Evolutionary conservation across 2,797 vertebrate genomes (phyloP).

Genomic region (Aeoliscus strigatus): DNA sequence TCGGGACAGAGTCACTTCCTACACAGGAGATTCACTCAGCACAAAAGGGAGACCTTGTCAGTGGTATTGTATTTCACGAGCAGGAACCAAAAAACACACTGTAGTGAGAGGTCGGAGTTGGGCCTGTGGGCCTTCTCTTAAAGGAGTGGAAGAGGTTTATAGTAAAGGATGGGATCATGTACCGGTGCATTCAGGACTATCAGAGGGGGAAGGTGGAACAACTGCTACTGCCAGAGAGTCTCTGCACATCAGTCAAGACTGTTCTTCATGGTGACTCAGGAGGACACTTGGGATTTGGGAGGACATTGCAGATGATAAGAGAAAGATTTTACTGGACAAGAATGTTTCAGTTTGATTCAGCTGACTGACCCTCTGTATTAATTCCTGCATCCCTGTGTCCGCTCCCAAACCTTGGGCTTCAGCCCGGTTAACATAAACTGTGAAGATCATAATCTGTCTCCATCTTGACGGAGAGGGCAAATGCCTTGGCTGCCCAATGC

Average conservation of each 20-base stretch:
- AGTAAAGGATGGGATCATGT: conserved; percentile 20
- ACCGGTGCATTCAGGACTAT: neutral
- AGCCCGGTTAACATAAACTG: too few species aligned
- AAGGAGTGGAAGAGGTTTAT: conserved; percentile 42
- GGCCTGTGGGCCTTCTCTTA: conserved; percentile 19
- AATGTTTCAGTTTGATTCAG: too few species aligned
- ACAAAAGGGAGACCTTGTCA: conserved; percentile 7
- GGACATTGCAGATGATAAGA: too few species aligned
- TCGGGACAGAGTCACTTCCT: conserved; percentile 9
- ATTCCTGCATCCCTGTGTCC: too few species aligned
- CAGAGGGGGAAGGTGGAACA: conserved; percentile 18
- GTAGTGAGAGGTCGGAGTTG: conserved; percentile 2
- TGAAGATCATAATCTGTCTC: too few species aligned
- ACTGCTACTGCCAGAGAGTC: conserved; percentile 19
- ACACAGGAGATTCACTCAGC: conserved; percentile 7
- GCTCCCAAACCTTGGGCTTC: too few species aligned
- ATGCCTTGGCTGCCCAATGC: too few species aligned
- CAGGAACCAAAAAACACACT: conserved; percentile 1
- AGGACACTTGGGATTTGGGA: too few species aligned
- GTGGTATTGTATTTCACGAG: conserved; percentile 1
- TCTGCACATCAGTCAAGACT: conserved; percentile 3
- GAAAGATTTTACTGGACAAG: too few species aligned
- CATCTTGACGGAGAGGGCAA: too few species aligned
- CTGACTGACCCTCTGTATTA: too few species aligned
- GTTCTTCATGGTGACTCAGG: too few species aligned